Conservation (phyloP, 2,113 vertebrate species). For the Boleophthalmus pectinirostris region DNA sequence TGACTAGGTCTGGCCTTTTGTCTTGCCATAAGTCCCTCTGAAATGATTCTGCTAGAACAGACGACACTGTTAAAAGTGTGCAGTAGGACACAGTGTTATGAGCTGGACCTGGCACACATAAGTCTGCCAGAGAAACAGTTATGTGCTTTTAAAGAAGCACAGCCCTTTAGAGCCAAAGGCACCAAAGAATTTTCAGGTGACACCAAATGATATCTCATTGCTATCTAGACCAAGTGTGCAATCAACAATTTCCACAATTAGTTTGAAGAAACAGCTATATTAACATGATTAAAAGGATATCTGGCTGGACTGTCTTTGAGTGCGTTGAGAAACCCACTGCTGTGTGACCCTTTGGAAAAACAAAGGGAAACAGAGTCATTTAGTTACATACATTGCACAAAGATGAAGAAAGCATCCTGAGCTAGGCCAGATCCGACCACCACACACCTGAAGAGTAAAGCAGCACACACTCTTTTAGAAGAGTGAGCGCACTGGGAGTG, state of each 20-base stretch:
- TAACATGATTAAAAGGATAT: slow-evolving; percentile 87
- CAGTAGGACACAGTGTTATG: slow-evolving; percentile 54
- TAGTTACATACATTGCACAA: background rate
- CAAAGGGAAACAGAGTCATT: slow-evolving; percentile 33
- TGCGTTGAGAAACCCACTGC: slow-evolving; percentile 86
- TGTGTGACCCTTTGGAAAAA: slow-evolving; percentile 85
- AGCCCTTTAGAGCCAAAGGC: slow-evolving; percentile 8
- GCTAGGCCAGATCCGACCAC: slow-evolving; percentile 10
- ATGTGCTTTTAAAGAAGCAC: slow-evolving; percentile 9
- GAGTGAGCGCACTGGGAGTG: slow-evolving; percentile 3
- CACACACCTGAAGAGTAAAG: slow-evolving; percentile 10
- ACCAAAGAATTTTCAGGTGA: slow-evolving; percentile 1
- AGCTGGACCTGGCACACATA: slow-evolving; percentile 39
- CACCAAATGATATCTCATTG: background rate
- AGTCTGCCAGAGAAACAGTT: slow-evolving; percentile 35
- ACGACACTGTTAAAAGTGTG: slow-evolving; percentile 35
- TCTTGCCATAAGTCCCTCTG: slow-evolving; percentile 25
- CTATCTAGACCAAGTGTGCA: background rate
- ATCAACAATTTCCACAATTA: background rate
- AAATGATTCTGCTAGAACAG: slow-evolving; percentile 17
- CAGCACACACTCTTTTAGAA: slow-evolving; percentile 8
- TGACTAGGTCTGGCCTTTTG: background rate
- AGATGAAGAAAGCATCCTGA: slow-evolving; percentile 5
- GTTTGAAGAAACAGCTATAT: background rate
- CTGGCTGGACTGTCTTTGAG: slow-evolving; percentile 96